phyloP scores from a whole-genome alignment of 2,888 invertebrate genomes.

The Drosophila lutescens region DNA sequence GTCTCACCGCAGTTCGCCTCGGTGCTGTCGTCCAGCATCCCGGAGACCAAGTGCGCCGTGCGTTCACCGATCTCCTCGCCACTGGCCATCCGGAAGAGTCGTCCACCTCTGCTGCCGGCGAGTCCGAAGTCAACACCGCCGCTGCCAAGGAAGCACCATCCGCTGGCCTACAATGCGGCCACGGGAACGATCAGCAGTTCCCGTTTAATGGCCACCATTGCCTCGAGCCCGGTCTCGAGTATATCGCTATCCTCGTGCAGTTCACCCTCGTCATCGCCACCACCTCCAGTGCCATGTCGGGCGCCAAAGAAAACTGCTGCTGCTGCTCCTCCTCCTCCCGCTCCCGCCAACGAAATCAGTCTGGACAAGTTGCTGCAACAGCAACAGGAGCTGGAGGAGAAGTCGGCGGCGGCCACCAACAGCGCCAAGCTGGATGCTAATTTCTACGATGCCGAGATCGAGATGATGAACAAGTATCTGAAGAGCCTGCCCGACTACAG shows the following conservation, averaged over 20 bases:
- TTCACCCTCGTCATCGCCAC: constrained; percentile 82
- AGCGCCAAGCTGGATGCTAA: constrained; percentile 81
- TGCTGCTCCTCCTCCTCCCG: constrained; percentile 1
- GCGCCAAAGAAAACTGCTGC: constrained; percentile 72
- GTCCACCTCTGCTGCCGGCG: constrained; percentile 62
- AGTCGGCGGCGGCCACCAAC: constrained; percentile 73
- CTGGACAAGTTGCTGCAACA: constrained; percentile 77
- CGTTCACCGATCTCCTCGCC: constrained; percentile 81
- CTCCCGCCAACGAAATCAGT: constrained; percentile 57
- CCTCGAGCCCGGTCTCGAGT: constrained; percentile 81
- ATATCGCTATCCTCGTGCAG: constrained; percentile 83
- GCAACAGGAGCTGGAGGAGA: constrained; percentile 78
- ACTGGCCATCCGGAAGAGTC: constrained; percentile 73
- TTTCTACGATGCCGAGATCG: constrained; percentile 84
- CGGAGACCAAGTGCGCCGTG: constrained; percentile 73
- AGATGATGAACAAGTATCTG: constrained; percentile 85
- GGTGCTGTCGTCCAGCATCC: constrained; percentile 71
- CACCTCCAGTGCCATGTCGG: constrained; percentile 81
- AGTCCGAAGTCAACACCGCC: constrained; percentile 82
- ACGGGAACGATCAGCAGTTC: constrained; percentile 70
- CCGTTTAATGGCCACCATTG: constrained; percentile 70
- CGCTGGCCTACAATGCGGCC: constrained; percentile 75
- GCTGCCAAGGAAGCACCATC: constrained; percentile 74
- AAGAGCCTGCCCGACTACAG: constrained; percentile 84
- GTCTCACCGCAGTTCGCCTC: constrained; percentile 79